These are phyloP conservation scores for Cassiopea andromeda DNA, from an alignment of 30 jellyfish, hydroid and myxozoan species.

Conservation along the genomic window DNA sequence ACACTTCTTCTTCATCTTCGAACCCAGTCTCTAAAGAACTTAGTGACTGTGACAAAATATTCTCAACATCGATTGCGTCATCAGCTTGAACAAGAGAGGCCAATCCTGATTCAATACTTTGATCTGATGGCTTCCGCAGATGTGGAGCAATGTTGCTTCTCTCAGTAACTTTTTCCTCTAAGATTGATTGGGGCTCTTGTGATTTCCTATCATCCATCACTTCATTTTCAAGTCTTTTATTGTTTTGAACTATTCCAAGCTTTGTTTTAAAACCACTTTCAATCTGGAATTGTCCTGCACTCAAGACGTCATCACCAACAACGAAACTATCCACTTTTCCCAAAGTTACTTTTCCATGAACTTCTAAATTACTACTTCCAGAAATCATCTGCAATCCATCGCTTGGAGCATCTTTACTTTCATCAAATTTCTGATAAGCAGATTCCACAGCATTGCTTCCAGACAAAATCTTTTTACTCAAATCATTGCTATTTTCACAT, in stretches of 20 bases:
- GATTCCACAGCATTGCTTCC: not conserved
- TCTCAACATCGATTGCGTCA: slow-evolving; percentile 30
- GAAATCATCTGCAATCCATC: not conserved
- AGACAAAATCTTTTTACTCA: not conserved
- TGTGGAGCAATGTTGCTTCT: not conserved
- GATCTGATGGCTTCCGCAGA: slow-evolving; percentile 30
- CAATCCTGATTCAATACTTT: slow-evolving; percentile 49
- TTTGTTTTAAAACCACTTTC: not conserved
- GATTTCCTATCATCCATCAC: not conserved
- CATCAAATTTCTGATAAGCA: not conserved
- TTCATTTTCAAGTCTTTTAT: not conserved
- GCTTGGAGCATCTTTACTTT: not conserved
- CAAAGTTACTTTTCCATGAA: not conserved
- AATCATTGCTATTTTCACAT: not conserved
- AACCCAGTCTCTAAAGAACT: slow-evolving; percentile 51
- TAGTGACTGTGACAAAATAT: slow-evolving; percentile 33
- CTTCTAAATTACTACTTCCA: not conserved
- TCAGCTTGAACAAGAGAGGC: slow-evolving; percentile 36
- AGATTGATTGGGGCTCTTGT: not conserved
- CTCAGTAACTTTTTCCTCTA: not conserved
- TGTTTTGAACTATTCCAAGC: not conserved
- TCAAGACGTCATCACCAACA: not conserved
- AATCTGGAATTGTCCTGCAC: not conserved
- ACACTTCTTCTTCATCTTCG: slow-evolving; percentile 57
- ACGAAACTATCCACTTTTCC: not conserved